Evolutionary conservation across 92 coral and sea anemone species (phyloP).

Genomic region (Zoanthus gigantus): DNA sequence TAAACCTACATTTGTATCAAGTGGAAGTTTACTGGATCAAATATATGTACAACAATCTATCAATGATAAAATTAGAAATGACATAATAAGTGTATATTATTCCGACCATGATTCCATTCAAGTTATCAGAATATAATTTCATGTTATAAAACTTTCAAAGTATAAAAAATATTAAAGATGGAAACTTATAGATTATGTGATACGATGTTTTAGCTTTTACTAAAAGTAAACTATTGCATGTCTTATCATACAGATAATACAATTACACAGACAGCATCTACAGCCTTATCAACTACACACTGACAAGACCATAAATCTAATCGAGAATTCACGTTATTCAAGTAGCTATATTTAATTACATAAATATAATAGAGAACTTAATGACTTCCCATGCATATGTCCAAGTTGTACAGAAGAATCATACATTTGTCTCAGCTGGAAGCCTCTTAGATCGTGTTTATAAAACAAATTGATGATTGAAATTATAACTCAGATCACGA

Average conservation of each 20-base stretch:
- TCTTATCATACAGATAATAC: slow-evolving; percentile 16
- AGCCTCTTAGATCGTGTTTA: slow-evolving; percentile 14
- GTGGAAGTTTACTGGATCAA: slow-evolving; percentile 59
- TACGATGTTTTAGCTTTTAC: slow-evolving; percentile 14
- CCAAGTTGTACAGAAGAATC: slow-evolving; percentile 21
- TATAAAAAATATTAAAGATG: slow-evolving; percentile 14
- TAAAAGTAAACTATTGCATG: slow-evolving; percentile 24
- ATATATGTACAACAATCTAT: slow-evolving; percentile 38
- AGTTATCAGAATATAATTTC: slow-evolving; percentile 30
- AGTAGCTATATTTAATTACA: slow-evolving; percentile 18
- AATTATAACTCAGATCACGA: neutral
- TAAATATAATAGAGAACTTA: slow-evolving; percentile 14
- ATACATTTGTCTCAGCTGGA: slow-evolving; percentile 16
- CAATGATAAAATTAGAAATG: slow-evolving; percentile 4
- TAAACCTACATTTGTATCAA: slow-evolving; percentile 55
- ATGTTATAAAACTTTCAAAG: slow-evolving; percentile 13
- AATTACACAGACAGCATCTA: slow-evolving; percentile 19
- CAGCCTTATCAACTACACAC: slow-evolving; percentile 27
- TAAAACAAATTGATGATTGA: neutral
- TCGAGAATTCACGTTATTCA: slow-evolving; percentile 38
- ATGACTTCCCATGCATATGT: slow-evolving; percentile 16
- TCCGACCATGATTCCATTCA: slow-evolving; percentile 50
- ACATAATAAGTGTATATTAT: slow-evolving; percentile 49
- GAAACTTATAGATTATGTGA: slow-evolving; percentile 24
- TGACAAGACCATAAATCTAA: slow-evolving; percentile 37